phyloP scores from a whole-genome alignment of 2,888 invertebrate genomes.

The Nomada flava region DNA sequence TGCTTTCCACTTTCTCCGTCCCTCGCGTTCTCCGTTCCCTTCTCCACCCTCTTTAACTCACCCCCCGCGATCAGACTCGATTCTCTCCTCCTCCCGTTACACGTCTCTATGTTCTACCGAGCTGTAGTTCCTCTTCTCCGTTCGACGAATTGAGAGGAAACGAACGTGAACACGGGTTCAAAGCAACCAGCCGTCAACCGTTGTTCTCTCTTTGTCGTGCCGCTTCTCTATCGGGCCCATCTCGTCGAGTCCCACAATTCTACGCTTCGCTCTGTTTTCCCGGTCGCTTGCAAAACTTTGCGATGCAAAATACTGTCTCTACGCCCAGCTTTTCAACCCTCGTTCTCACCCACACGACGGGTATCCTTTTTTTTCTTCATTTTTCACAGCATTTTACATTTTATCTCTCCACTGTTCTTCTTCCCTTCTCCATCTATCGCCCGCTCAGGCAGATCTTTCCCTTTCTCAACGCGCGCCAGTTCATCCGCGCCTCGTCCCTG shows the following conservation, averaged over 20 bases:
- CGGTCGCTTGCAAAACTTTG: constrained; percentile 77
- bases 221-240: constrained; percentile 23
- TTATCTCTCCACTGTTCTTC: constrained; percentile 45
- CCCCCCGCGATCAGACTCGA: constrained; percentile 46
- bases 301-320: constrained; percentile 75
- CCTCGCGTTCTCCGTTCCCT: constrained; percentile 49
- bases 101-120: constrained; percentile 21
- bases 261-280: not conserved
- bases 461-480: constrained; percentile 54
- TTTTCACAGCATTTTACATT: constrained; percentile 30
- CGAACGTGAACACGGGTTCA: constrained; percentile 76
- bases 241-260: constrained; percentile 26
- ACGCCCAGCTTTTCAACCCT: constrained; percentile 69
- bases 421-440: constrained; percentile 15
- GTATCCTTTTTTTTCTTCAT: constrained; percentile 36
- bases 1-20: constrained; percentile 35
- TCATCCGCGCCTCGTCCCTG: constrained; percentile 73
- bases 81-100: constrained; percentile 27
- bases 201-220: constrained; percentile 57
- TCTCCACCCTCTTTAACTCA: constrained; percentile 54
- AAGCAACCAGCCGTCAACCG: constrained; percentile 77
- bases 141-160: constrained; percentile 79
- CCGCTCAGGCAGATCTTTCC: constrained; percentile 15
- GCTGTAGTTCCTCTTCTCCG: constrained; percentile 26
- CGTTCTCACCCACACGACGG: constrained; percentile 45